Evolutionary conservation across 2,888 invertebrate species (phyloP).

Genomic region (Dryomyza anilis): DNA sequence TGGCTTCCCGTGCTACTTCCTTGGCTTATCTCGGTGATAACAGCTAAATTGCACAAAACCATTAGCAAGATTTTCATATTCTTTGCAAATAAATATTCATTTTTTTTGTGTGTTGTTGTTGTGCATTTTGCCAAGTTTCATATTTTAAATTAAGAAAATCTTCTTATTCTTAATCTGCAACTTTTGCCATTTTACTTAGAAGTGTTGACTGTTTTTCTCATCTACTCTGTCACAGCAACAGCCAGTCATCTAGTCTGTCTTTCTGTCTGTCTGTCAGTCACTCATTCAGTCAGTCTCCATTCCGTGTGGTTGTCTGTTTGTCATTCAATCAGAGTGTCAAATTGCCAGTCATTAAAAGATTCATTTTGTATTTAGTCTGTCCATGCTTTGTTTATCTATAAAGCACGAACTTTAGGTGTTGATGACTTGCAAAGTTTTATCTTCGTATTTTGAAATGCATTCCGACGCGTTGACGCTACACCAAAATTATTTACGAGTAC

Average conservation of each 20-base stretch:
- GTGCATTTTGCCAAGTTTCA: background rate
- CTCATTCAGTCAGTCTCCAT: background rate
- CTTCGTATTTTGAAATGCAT: too few species aligned
- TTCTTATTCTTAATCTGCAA: background rate
- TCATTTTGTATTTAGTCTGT: background rate
- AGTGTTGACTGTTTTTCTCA: background rate
- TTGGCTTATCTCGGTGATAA: too few species aligned
- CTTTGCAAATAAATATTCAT: background rate
- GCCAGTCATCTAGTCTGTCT: background rate
- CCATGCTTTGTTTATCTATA: background rate
- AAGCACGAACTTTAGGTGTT: background rate
- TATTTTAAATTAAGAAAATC: background rate
- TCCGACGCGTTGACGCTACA: too few species aligned
- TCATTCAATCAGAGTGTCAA: background rate
- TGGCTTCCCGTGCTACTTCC: too few species aligned
- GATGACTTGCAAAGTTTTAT: conserved; percentile 10
- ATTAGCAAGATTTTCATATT: background rate
- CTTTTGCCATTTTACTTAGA: background rate
- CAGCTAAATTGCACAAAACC: background rate
- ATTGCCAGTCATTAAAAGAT: conserved; percentile 19
- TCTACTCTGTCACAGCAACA: too few species aligned
- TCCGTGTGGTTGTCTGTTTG: background rate
- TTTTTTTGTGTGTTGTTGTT: background rate
- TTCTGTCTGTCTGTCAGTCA: background rate
- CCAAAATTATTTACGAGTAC: too few species aligned